Base-by-base conservation (phyloP, 2,888 invertebrate genomes). In the Chaetogeoica ovagalla region DNA sequence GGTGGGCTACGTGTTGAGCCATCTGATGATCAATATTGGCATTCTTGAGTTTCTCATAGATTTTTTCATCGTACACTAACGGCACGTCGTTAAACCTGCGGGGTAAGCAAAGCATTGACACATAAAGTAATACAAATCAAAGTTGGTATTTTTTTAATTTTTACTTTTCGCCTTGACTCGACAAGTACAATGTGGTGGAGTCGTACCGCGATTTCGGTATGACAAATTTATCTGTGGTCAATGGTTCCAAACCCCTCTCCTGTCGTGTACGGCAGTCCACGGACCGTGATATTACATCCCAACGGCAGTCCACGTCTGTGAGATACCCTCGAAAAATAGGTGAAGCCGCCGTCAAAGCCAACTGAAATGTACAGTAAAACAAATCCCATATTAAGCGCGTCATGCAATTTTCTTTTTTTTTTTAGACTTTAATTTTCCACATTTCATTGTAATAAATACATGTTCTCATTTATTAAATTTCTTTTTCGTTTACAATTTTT, bases 191-290 rank as follows among this genome's bases (percentile, higher is more conserved):
- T 87, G 98, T 97, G 75, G 99, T 97, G 15, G 98, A 97, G 87
- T 97, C 98, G 87, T 98, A 99, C 82, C 99, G 90, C 1, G 98
- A 98, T 87, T 99, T 99, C 83, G 90, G 90, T 84, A 97, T 96
- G 82, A 91, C 90, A 87, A 94, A 95, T 87, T 92, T 92, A 85
- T 93, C 91, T 73, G 91, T 88, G 74, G 89, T 89, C 19, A 94
- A 87, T 9, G 93, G 92, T 84, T 90, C 87, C 57, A 93, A 86
- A 23, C 97, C 97, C 82, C 96, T 90, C 86, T 99, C 98, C 86
- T 97, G 97, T 82, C 90, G 89, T 6, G 97, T 97, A 83, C 98
- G 91, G 86, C 97, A 97, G 88, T 99, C 98, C 43, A 98, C 98
- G 2, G 97, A 96, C 59, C 92, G 93, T 13, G 97, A 93, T 85